Evolutionary conservation across 2,113 vertebrate species (phyloP), one percentile per base, ranked within the genome.

Genomic region (Epinephelus fuscoguttatus): DNA sequence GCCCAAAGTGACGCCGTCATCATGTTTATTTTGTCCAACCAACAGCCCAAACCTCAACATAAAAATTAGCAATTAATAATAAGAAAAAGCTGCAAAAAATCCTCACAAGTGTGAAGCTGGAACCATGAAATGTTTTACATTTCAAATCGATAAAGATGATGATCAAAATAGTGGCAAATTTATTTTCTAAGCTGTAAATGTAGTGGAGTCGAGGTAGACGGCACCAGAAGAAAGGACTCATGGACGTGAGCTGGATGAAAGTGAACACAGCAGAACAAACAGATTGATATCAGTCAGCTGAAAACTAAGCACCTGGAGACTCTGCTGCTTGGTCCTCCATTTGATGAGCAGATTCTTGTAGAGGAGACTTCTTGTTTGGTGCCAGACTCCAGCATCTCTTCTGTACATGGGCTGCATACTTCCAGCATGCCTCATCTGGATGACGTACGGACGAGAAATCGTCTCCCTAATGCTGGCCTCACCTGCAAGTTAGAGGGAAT

Each of bases 311-410:
- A 96, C 97, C 96, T 97, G 96, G 2, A 97, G 91, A 83, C 87
- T 96, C 91, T 96, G 96, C 23, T 94, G 94, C 84, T 96, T 97
- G 89, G 93, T 95, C 86, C 97, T 97, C 96, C 96, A 97, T 89
- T 96, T 96, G 91, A 96, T 94, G 40, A 98, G 96, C 45, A 97
- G 56, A 6, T 97, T 98, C 91, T 97, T 98, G 95, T 96, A 95
- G 2, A 97, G 92, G 4, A 98, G 96, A 45, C 92, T 95, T 55
- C 42, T 81, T 0, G 96, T 98, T 87, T 98, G 97, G 70, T 93
- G 90, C 88, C 94, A 95, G 45, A 97, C 84, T 23, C 93, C 95
- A 25, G 94, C 95, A 67, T 95, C 90, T 95, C 84, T 95, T 75
- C 78, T 93, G 5, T 64, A 70, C 70, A 62, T 0, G 2, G 92